phyloP scores from a whole-genome alignment of 2,797 vertebrate species.

The Merluccius polli region DNA sequence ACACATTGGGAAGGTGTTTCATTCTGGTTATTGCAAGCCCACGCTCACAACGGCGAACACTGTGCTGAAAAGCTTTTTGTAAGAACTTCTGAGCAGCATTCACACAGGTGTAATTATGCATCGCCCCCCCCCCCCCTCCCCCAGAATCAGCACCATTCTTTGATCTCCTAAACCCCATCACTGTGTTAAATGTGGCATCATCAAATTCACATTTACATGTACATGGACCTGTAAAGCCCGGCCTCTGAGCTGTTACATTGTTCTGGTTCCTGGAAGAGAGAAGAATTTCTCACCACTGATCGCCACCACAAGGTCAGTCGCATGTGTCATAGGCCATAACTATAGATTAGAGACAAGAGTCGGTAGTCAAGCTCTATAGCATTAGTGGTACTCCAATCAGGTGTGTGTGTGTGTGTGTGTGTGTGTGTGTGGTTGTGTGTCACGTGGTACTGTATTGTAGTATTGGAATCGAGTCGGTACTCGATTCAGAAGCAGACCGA shows the following conservation, averaged over 20 bases:
- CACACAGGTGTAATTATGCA: neutral
- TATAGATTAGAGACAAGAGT: neutral
- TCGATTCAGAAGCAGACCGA: constrained; percentile 16
- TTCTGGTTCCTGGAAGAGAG: constrained; percentile 29
- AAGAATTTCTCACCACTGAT: constrained; percentile 36
- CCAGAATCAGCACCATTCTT: neutral
- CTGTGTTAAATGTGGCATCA: neutral
- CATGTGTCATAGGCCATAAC: neutral
- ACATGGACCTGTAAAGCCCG: neutral
- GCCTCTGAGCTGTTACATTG: constrained; percentile 19
- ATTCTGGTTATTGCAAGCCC: too few species aligned
- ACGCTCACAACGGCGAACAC: neutral
- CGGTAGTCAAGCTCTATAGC: too few species aligned
- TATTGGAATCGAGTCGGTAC: constrained; percentile 50
- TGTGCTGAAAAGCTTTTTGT: neutral
- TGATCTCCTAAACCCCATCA: neutral
- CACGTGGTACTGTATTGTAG: neutral
- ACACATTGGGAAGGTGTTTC: constrained; percentile 27
- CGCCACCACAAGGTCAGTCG: constrained; percentile 17
- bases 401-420: constrained; percentile 18
- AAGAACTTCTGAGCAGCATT: neutral
- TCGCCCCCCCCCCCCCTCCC: neutral
- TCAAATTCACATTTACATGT: neutral
- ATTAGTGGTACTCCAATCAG: neutral
- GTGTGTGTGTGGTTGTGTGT: neutral